phyloP scores from a whole-genome alignment of 2,888 invertebrate genomes.

The Sisyra terminalis region DNA sequence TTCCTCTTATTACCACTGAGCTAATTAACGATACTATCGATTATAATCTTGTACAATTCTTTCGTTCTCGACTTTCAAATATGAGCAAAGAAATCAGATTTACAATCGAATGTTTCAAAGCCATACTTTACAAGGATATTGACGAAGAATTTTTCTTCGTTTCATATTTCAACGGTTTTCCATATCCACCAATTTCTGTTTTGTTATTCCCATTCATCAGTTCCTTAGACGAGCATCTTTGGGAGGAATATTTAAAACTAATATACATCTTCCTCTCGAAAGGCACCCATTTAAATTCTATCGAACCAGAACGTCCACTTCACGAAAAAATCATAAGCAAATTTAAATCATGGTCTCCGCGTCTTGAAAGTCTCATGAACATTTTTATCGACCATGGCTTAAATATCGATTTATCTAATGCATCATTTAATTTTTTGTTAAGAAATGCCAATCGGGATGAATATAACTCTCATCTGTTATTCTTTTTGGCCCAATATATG shows the following conservation, averaged over 20 bases:
- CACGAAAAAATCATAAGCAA: background rate
- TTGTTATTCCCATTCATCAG: background rate
- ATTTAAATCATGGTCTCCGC: background rate
- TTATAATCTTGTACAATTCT: conserved; percentile 1
- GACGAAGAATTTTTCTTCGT: background rate
- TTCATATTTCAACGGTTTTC: background rate
- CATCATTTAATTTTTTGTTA: background rate
- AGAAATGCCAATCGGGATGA: too few species aligned
- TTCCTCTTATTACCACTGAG: conserved; percentile 5
- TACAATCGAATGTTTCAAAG: conserved; percentile 1
- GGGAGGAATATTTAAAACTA: conserved; percentile 2
- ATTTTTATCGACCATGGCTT: conserved; percentile 4
- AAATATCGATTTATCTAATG: background rate
- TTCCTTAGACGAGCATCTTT: background rate
- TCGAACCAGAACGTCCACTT: background rate
- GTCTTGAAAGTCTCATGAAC: background rate
- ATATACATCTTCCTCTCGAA: conserved; percentile 4
- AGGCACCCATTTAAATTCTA: conserved; percentile 4
- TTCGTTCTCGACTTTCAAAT: background rate
- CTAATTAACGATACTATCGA: conserved; percentile 1
- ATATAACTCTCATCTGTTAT: background rate
- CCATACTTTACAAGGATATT: background rate
- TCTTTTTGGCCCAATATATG: background rate
- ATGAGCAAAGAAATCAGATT: background rate
- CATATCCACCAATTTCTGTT: conserved; percentile 1